phyloP scores from a whole-genome alignment of 30 jellyfish, hydroid and myxozoan genomes.

The Mastigias papua region DNA sequence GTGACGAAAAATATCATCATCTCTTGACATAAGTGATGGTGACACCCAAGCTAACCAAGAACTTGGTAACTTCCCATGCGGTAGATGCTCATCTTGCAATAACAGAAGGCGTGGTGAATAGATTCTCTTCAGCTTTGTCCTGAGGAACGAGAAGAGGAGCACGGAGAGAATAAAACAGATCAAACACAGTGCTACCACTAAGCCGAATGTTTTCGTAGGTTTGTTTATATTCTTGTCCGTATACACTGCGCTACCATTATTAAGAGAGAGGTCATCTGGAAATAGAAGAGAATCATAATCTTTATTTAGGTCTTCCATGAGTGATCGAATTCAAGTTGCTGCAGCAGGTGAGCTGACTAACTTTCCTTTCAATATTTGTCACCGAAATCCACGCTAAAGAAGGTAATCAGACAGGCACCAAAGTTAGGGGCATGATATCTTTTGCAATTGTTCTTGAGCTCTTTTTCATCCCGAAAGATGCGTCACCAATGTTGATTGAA shows the following conservation, averaged over 20 bases:
- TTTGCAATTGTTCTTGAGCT: too few species aligned
- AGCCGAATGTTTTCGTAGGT: conserved; percentile 84
- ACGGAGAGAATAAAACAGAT: conserved; percentile 56
- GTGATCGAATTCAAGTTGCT: not conserved
- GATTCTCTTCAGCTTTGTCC: conserved; percentile 79
- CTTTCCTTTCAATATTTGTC: not conserved
- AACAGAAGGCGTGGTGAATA: conserved; percentile 92
- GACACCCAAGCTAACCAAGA: conserved; percentile 90
- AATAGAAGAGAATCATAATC: not conserved
- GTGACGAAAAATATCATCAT: conserved; percentile 86
- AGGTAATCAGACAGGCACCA: not conserved
- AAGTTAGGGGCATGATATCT: not conserved
- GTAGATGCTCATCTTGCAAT: conserved; percentile 65
- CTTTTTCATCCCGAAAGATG: too few species aligned
- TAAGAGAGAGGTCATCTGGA: not conserved
- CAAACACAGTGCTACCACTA: conserved; percentile 62
- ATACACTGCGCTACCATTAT: conserved; percentile 22
- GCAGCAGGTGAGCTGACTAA: not conserved
- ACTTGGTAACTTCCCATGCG: conserved; percentile 77
- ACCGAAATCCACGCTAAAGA: not conserved
- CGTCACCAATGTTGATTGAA: too few species aligned
- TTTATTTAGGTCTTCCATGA: not conserved
- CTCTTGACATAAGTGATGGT: conserved; percentile 84
- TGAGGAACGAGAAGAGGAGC: conserved; percentile 75
- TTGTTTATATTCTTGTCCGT: conserved; percentile 69